Base-by-base conservation (phyloP, 2,888 invertebrate genomes). In the Ormyrus rosae region DNA sequence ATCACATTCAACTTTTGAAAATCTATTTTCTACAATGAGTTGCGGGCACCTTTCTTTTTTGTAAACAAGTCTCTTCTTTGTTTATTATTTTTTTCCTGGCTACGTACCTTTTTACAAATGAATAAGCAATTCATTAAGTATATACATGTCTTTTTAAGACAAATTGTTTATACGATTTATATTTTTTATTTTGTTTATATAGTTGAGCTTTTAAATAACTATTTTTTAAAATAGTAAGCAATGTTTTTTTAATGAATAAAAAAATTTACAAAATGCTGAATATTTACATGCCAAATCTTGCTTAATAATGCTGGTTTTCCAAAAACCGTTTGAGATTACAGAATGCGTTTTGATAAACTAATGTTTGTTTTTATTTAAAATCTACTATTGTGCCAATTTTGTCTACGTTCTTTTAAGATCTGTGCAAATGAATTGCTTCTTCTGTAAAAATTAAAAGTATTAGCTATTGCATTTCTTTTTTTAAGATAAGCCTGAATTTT, bases 41-140 rank as follows among this genome's bases (percentile, higher is more conserved):
- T 11, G 50, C 70, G 74, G 65, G 48, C 71, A 61, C 71, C 75
- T 69, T 80, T 64, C 70, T 75, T 74, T 74, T 80, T 79, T 79
- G 64, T 34, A 74, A 58, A 61, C 10, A 45, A 53, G 4, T 58
- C 34, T 34, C 34, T 34, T 19, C 53, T 64, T 48, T 50, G 56
- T 56, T 64, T 75, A 55, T 48, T 11, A 68, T 56, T 48, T 58
- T 55, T 10, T 34, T 63, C 53, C 56, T 51, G 13, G 9, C 63
- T 5, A 6, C 1, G 51, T 34, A 34, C 34, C 34, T 34, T 34
- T 34, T 34, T 4, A 34, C 34, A 34, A 34, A 34, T 34, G 34
- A 34, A 34, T 34, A 34, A 34, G 34, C 34, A 34, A 34, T 34
- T 34, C 19, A 19, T 1, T 19, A 19, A 19, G 19, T 19, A 19